Evolutionary conservation across 2,888 invertebrate species (phyloP).

Genomic region (Drosophila neonasuta): DNA sequence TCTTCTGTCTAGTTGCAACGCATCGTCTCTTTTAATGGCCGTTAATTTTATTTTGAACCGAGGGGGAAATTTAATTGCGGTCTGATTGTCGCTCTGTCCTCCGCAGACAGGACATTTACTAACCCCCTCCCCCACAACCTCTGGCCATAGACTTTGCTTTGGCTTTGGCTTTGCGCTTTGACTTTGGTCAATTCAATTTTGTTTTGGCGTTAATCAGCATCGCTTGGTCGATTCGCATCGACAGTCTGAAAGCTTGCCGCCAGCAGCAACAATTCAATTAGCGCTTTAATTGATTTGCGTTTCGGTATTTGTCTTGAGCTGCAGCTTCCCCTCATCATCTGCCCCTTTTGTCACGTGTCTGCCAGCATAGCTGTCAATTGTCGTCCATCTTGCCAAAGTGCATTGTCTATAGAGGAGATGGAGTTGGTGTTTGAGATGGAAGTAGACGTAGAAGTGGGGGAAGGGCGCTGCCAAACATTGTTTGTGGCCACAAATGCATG

Average conservation of each 20-base stretch:
- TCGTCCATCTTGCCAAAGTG: conserved; percentile 31
- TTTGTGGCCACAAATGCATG: neutral
- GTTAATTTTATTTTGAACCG: conserved; percentile 62
- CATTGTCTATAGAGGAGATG: conserved; percentile 10
- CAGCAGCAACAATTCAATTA: conserved; percentile 61
- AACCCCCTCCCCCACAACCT: neutral
- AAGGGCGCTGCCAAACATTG: neutral
- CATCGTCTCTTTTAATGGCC: conserved; percentile 53
- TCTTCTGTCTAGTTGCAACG: conserved; percentile 17
- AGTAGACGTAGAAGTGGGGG: neutral
- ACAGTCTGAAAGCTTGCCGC: conserved; percentile 2
- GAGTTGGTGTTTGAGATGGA: neutral
- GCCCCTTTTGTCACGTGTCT: neutral
- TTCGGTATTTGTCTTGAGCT: conserved; percentile 43
- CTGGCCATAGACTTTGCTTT: conserved; percentile 20
- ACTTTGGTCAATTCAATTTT: conserved; percentile 55
- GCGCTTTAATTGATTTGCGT: conserved; percentile 65
- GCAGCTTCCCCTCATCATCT: neutral
- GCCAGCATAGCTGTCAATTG: conserved; percentile 13
- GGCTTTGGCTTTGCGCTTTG: conserved; percentile 37
- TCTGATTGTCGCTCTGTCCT: conserved; percentile 35
- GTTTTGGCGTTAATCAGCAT: conserved; percentile 59
- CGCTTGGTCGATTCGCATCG: conserved; percentile 11
- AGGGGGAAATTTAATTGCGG: conserved; percentile 62
- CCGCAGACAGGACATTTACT: conserved; percentile 2